These are phyloP conservation scores for Solenodon paradoxus DNA, from an alignment of 2,113 vertebrate species.

Conservation along the genomic window DNA sequence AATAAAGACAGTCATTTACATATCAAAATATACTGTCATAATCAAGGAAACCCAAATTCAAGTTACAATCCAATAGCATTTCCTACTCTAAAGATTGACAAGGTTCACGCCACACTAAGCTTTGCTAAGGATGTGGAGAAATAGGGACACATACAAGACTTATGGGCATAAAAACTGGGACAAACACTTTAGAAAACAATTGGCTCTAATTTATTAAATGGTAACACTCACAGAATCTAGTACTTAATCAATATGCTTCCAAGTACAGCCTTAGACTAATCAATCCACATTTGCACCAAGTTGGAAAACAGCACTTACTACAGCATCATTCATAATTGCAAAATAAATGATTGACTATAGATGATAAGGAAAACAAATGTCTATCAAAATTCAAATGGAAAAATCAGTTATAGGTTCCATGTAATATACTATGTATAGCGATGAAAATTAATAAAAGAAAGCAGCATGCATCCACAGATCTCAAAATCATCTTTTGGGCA, in stretches of 20 bases:
- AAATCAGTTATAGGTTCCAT: not conserved
- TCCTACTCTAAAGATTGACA: not conserved
- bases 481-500: not conserved
- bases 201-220: not conserved
- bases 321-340: not conserved
- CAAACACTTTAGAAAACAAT: not conserved
- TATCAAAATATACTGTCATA: no score
- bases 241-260: not conserved
- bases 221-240: not conserved
- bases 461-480: not conserved
- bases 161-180: not conserved
- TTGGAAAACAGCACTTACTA: not conserved
- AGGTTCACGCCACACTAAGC: no score
- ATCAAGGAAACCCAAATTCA: not conserved
- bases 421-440: not conserved
- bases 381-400: not conserved
- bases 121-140: not conserved
- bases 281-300: not conserved
- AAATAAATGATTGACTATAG: not conserved
- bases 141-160: not conserved
- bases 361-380: not conserved
- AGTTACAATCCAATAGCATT: not conserved
- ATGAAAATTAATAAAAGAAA: not conserved
- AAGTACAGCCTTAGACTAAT: not conserved
- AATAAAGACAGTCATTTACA: no score